Evolutionary conservation across 2,888 invertebrate genomes (phyloP).

Genomic region (Dolomedes plantarius): DNA sequence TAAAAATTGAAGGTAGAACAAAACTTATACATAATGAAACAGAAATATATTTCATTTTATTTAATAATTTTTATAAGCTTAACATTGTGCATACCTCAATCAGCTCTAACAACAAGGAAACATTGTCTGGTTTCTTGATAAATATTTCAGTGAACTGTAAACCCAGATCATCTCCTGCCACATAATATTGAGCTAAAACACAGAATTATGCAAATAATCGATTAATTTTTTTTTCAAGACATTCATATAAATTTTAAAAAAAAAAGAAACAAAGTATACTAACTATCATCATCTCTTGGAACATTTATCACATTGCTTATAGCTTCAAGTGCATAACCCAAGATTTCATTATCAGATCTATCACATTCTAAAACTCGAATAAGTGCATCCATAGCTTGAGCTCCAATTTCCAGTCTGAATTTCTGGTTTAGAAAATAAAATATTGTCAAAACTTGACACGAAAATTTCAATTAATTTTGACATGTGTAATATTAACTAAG

Average conservation of each 20-base stretch:
- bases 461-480: no score
- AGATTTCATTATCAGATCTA: constrained; percentile 91
- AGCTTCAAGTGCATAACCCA: constrained; percentile 93
- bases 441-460: no score
- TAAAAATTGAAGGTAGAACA: no score
- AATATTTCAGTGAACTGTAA: constrained; percentile 98
- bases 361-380: constrained; percentile 88
- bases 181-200: constrained; percentile 34
- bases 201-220: no score
- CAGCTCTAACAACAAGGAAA: constrained; percentile 86
- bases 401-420: constrained; percentile 96
- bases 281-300: constrained; percentile 68
- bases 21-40: no score
- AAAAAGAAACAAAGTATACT: not conserved
- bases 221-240: no score
- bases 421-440: constrained; percentile 84
- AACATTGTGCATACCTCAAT: constrained; percentile 82
- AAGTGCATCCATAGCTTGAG: constrained; percentile 88
- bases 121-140: constrained; percentile 90
- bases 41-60: no score
- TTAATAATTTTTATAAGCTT: no score
- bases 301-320: constrained; percentile 90
- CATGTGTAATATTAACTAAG: no score
- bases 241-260: not conserved
- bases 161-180: constrained; percentile 79